Base-by-base conservation (phyloP, 2,888 invertebrate genomes). In the Hesperia comma region DNA sequence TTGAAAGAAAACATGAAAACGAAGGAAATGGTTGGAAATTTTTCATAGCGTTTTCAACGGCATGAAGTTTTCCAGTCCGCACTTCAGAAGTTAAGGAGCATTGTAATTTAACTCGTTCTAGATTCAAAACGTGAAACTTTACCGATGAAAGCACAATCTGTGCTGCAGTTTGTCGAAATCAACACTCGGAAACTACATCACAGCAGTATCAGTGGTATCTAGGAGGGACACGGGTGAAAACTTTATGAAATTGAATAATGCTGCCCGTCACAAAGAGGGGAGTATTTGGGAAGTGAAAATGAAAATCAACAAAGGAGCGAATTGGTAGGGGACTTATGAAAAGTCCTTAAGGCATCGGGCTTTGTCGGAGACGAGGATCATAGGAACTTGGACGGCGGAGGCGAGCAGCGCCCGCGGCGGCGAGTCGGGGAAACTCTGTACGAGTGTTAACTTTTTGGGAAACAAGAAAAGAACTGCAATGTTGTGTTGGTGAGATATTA, bases 291-390 rank as follows among this genome's bases (percentile, higher is more conserved):
- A 40, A 56, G 63, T 51, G 63, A 63, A 63, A 51, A 57, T 51
- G 63, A 63, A 63, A 51, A 57, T 63, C 63, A 57, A 63, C 63
- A 63, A 63, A 57, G 57, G 57, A 26, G 51, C 40, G 57, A 63
- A 63, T 63, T 63, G 57, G 56, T 55, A 43, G 15, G 33, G 57
- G 17, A 46, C 15, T 49, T 63, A 41, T 43, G 46, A 56, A 43
- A 63, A 57, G 57, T 57, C 63, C 63, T 63, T 17, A 57, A 63
- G 63, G 63, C 63, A 57, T 40, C 41, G n/a, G 15, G 49, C 54
- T 33, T 63, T 49, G 63, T 63, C 33, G 63, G 63, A 56, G 63
- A 43, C 62, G 51, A 33, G 54, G 26, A 12, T 17, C 54, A 17
- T 6, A 46, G 12, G 56, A 63, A 63, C 43, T 63, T 63, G 63